Conservation (phyloP, 2,888 invertebrate species). For the Eristalis intricaria region DNA sequence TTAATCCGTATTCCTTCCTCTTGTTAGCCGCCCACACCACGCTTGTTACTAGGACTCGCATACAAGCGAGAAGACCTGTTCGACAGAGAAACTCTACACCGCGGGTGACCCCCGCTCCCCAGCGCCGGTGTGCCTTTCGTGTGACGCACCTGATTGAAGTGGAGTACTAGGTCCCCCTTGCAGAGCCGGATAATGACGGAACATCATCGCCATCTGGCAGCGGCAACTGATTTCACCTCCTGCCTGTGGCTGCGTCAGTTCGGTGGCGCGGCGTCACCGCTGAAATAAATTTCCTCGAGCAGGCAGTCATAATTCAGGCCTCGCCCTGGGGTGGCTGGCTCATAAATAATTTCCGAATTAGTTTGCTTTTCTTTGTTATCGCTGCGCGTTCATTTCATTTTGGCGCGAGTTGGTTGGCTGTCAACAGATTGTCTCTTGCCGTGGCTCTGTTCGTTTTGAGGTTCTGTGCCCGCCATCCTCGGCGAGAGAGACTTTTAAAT, state of each 20-base stretch:
- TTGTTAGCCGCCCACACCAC: neutral
- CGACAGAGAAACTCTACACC: neutral
- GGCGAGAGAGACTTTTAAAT: constrained; percentile 33
- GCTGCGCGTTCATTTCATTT: neutral
- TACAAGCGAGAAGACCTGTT: constrained; percentile 15
- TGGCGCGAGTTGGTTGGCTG: constrained; percentile 39
- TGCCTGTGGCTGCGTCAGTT: constrained; percentile 27
- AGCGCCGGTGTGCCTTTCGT: constrained; percentile 9
- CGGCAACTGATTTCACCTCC: neutral
- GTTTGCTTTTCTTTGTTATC: constrained; percentile 33
- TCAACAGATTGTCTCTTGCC: constrained; percentile 35
- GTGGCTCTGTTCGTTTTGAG: neutral
- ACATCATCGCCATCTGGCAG: constrained; percentile 22
- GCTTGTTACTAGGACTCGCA: constrained; percentile 43
- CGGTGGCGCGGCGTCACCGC: constrained; percentile 57
- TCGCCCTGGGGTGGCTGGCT: constrained; percentile 5
- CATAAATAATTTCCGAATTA: constrained; percentile 66
- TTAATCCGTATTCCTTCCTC: constrained; percentile 51
- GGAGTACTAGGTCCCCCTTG: too few relatives aligned
- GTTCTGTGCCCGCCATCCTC: neutral
- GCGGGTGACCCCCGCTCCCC: too few relatives aligned
- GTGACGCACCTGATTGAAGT: constrained; percentile 50
- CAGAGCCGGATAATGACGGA: constrained; percentile 15
- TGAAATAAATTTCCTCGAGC: constrained; percentile 56
- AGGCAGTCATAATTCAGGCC: constrained; percentile 38